Percentiles rank a stretch among this genome's conserved stretches.
These are phyloP conservation scores for Neosilurus mollespiculum DNA, from an alignment of 2,797 vertebrate genomes.

Conservation along the genomic window DNA sequence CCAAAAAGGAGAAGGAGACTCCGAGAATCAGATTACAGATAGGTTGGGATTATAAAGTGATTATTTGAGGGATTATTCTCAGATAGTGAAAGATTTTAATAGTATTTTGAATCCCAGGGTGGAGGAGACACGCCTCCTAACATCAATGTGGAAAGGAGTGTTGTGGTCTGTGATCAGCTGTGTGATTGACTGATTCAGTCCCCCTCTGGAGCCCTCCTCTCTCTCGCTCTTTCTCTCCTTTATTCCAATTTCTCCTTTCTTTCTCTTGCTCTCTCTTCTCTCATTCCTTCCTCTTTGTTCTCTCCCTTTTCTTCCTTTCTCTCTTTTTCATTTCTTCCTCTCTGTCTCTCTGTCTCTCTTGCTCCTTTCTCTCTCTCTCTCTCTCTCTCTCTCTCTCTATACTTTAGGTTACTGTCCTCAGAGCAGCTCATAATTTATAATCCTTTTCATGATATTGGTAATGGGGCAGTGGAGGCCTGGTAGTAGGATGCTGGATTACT, in stretches of 20 bases:
- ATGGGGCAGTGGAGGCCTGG: too few relatives aligned
- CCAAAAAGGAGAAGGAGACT: neutral
- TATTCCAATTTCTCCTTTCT: too few relatives aligned
- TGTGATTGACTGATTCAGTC: neutral
- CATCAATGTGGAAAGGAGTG: neutral
- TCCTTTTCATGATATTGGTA: neutral
- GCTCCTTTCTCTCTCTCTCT: neutral
- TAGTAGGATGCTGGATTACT: too few relatives aligned
- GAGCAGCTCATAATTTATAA: neutral
- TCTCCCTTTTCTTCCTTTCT: too few relatives aligned
- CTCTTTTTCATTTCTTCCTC: too few relatives aligned
- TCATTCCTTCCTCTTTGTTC: too few relatives aligned
- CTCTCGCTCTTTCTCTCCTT: too few relatives aligned
- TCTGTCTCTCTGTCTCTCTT: too few relatives aligned
- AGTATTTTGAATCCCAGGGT: neutral
- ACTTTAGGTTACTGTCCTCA: neutral
- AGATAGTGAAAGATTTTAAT: neutral
- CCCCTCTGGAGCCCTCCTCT: too few relatives aligned
- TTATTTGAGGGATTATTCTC: slow-evolving; percentile 20
- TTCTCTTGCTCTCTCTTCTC: too few relatives aligned
- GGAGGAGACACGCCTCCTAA: neutral
- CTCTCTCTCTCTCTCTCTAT: neutral
- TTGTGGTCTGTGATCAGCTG: neutral
- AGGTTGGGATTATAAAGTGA: slow-evolving; percentile 18
- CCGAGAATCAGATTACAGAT: slow-evolving; percentile 11